Evolutionary conservation across 2,888 invertebrate genomes (phyloP), one percentile per base, ranked within the genome.

Genomic region (Camponotus fellah): DNA sequence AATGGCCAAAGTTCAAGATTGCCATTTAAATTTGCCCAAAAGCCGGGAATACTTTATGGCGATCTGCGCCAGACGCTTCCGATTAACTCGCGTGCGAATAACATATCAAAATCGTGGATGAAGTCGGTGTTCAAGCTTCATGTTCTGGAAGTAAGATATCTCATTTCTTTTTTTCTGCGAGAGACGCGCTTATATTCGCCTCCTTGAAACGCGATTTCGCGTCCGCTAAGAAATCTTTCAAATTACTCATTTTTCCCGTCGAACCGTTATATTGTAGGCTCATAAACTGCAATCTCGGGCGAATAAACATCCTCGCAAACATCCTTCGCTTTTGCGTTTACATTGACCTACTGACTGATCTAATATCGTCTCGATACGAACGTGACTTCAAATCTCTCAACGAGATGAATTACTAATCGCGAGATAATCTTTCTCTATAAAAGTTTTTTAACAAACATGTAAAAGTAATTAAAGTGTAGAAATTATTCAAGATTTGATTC

Each of bases 261-360:
- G 58, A 62, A 34, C 72, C 81, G 83, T 85, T 88, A 53, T 53
- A 90, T 84, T 83, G 82, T 84, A 87, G 66, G 68, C 75, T 84
- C 58, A 85, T 84, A 86, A 89, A 89, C 84, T 88, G 84, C 81
- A 79, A 86, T 87, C 88, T 90, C 82, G 82, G 71, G 84, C 81
- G 83, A 84, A 86, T 65, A 83, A 86, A 85, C 83, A 90, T 76
- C 81, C 75, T 65, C 46, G 69, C 72, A 84, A 87, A 87, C 84
- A 84, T 79, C 60, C 75, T 66, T 60, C 62, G 14, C 21, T 66
- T 69, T 82, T 72, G 53, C 69, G 80, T 83, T 88, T 86, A 82
- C 72, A 80, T 77, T 82, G 62, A 43, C 14, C 21, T 53, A 60
- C 75, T 90, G 81, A 60, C 26, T 85, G 85, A 89, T 87, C 83